phyloP scores from a whole-genome alignment of 2,888 invertebrate genomes.

The Mesodorylaimus sp. region DNA sequence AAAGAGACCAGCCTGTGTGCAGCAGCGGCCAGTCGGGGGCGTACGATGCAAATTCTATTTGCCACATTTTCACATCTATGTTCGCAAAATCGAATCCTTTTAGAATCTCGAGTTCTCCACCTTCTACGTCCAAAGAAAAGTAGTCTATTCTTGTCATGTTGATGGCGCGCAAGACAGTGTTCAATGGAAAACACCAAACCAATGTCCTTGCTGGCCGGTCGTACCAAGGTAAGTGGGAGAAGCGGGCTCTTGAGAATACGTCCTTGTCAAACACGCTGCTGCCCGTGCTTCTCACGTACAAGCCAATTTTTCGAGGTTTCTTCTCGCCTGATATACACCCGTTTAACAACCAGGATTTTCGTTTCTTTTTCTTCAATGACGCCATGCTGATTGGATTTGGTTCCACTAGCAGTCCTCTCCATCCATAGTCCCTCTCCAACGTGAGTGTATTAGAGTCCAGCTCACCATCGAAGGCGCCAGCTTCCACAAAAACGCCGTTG shows the following conservation, averaged over 20 bases:
- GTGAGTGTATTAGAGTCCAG: slow-evolving; percentile 12
- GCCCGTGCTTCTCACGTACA: too few relatives aligned
- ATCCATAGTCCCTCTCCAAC: slow-evolving; percentile 9
- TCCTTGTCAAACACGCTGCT: too few relatives aligned
- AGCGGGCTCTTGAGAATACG: too few relatives aligned
- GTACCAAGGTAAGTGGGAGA: neutral
- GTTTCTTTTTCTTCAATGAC: slow-evolving; percentile 3
- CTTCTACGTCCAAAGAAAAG: too few relatives aligned
- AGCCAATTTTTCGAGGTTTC: slow-evolving; percentile 5
- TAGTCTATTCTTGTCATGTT: too few relatives aligned
- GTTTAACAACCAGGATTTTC: slow-evolving; percentile 9
- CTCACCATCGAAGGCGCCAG: slow-evolving; percentile 12
- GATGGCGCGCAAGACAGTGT: neutral
- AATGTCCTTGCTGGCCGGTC: neutral
- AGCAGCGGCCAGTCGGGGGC: too few relatives aligned
- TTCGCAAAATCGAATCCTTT: too few relatives aligned
- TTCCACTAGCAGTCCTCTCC: slow-evolving; percentile 12
- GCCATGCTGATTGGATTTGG: slow-evolving; percentile 9
- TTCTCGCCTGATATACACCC: slow-evolving; percentile 4
- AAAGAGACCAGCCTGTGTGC: too few relatives aligned
- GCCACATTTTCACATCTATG: too few relatives aligned
- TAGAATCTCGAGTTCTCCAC: too few relatives aligned
- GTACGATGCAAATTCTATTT: too few relatives aligned
- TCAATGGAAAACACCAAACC: slow-evolving; percentile 6
- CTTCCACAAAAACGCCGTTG: slow-evolving; percentile 12